These are phyloP conservation scores for Caenorhabditis tropicalis DNA, from an alignment of 1,140 invertebrate species.

Conservation along the genomic window DNA sequence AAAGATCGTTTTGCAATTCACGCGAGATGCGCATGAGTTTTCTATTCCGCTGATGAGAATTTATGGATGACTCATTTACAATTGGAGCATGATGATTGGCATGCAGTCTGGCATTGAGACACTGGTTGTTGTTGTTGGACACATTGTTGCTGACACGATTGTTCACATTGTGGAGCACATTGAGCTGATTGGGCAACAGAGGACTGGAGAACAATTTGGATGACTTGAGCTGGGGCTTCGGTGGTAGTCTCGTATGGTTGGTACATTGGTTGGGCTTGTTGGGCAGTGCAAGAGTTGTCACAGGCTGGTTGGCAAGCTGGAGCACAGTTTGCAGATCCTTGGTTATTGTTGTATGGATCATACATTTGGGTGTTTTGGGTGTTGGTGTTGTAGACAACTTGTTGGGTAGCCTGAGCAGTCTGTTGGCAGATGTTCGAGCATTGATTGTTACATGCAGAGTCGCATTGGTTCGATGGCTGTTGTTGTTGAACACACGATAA, in stretches of 20 bases:
- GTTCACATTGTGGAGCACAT: slow-evolving; percentile 45
- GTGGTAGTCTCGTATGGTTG: slow-evolving; percentile 34
- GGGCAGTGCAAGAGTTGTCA: background rate
- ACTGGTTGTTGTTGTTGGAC: slow-evolving; percentile 48
- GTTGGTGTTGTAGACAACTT: slow-evolving; percentile 5
- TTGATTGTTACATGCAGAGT: background rate
- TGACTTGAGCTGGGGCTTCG: background rate
- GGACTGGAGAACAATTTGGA: slow-evolving; percentile 3
- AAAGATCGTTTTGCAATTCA: no score
- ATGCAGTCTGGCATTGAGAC: slow-evolving; percentile 35
- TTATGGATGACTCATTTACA: background rate
- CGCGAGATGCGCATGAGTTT: background rate
- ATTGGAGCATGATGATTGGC: background rate
- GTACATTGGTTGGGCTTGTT: slow-evolving; percentile 21
- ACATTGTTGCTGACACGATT: slow-evolving; percentile 47
- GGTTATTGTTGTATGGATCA: slow-evolving; percentile 11
- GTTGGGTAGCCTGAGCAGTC: slow-evolving; percentile 17
- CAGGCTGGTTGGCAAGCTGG: slow-evolving; percentile 50
- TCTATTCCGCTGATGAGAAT: background rate
- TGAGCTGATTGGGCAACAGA: slow-evolving; percentile 41
- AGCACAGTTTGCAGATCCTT: background rate
- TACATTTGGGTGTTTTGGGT: slow-evolving; percentile 11
- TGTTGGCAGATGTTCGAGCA: background rate
- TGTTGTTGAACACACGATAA: slow-evolving; percentile 10
- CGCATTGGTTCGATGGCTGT: background rate